A percentile compares a stretch with the other conserved stretches of the same genome.
phyloP scores from a whole-genome alignment of 1,140 invertebrate genomes.

The Brevipalpus yothersi region DNA sequence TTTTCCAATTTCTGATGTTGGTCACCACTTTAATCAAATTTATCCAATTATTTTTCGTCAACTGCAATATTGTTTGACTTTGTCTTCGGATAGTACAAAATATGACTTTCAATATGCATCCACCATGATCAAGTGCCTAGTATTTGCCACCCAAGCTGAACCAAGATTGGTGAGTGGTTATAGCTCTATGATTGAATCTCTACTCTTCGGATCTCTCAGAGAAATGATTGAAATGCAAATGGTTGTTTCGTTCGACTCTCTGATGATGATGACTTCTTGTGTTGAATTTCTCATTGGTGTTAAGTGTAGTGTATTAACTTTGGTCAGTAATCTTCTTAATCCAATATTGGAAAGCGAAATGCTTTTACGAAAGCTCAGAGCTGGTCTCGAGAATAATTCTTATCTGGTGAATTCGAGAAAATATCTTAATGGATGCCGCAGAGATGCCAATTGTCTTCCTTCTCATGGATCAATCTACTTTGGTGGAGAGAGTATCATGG shows the following conservation, averaged over 20 bases:
- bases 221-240: not conserved
- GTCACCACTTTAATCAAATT: conserved; percentile 1
- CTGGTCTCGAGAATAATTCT: not conserved
- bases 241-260: conserved; percentile 2
- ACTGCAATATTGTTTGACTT: conserved; percentile 1
- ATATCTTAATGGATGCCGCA: not conserved
- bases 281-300: not conserved
- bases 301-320: not conserved
- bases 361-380: not conserved
- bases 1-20: not conserved
- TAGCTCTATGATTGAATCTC: not conserved
- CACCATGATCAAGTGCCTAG: not conserved
- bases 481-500: not conserved
- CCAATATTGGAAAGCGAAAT: not conserved
- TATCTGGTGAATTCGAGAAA: not conserved
- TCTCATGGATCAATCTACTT: conserved; percentile 8
- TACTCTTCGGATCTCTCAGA: conserved; percentile 2
- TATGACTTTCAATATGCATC: conserved; percentile 3
- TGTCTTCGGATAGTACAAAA: not conserved
- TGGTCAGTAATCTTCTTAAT: not conserved
- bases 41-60: conserved; percentile 2
- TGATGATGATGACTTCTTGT: not conserved
- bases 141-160: not conserved
- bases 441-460: conserved; percentile 6
- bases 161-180: not conserved